phyloP scores from a whole-genome alignment of 1,140 invertebrate genomes.

The Oedothorax gibbosus region DNA sequence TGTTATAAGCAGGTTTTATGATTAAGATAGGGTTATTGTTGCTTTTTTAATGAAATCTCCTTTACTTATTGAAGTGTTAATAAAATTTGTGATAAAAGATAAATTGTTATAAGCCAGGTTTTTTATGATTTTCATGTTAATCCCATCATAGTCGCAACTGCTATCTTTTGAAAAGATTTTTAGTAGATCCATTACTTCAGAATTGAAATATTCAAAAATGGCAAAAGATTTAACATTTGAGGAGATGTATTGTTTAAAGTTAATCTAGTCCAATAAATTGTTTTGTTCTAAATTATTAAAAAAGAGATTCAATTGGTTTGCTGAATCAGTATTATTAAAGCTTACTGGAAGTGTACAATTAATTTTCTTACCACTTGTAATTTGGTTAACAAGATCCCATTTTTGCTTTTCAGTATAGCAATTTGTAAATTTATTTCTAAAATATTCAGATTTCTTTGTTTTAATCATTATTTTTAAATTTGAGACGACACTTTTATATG shows the following conservation, averaged over 20 bases:
- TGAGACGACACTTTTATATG: not conserved
- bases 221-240: not conserved
- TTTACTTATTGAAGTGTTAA: not conserved
- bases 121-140: not conserved
- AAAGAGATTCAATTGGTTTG: too few species aligned
- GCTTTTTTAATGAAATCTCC: conserved; percentile 2
- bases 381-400: not conserved
- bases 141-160: not conserved
- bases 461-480: not conserved
- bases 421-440: not conserved
- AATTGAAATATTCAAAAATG: not conserved
- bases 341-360: not conserved
- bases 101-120: not conserved
- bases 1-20: too few species aligned
- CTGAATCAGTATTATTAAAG: not conserved
- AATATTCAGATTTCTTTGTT: not conserved
- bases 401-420: not conserved
- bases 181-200: too few species aligned
- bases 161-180: not conserved
- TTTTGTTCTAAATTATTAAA: not conserved
- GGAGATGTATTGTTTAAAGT: not conserved
- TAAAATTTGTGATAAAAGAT: not conserved
- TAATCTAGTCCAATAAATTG: not conserved
- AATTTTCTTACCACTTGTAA: not conserved
- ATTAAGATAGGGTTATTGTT: not conserved